Base-by-base conservation (phyloP, 2,113 vertebrate genomes). In the Turdus rufiventris region DNA sequence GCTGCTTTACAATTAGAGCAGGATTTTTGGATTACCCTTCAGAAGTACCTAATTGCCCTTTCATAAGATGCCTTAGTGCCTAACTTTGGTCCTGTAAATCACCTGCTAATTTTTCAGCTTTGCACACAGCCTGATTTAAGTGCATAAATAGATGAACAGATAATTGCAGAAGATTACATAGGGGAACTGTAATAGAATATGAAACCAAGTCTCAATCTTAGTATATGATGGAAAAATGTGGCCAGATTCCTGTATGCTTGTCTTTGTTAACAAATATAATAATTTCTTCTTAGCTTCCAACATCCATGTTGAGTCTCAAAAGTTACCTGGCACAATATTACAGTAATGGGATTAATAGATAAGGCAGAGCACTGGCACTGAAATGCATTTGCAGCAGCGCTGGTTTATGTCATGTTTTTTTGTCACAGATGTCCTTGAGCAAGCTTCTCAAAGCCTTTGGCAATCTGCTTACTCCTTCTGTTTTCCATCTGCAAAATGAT, bases 391-490 rank as follows among this genome's bases (percentile, higher is more conserved):
- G 66, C 66, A 91, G 70, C 77, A 91, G 81, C 61, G 28, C 29
- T 72, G 70, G 70, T 93, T 94, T 87, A 56, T 96, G 89, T 93
- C 85, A 72, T 72, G 57, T 56, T 91, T 96, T 96, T 89, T 94
- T 95, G 81, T 93, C 77, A 91, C 82, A 74, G 81, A 82, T 94
- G 91, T 93, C 84, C 68, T 87, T 89, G 61, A 96, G 43, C 68
- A 74, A 70, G 91, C 68, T 94, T 89, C 89, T 95, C 87, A 71
- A 92, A 92, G 96, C 80, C 61, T 89, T 84, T 96, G 96, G 89
- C 93, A 96, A 31, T 93, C 93, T 94, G 87, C 93, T 95, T 84
- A 34, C 70, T 93, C 84, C 88, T 94, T 91, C 95, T 96, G 91
- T 63, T 94, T 96, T 94, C 85, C 90, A 84, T 96, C 96, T 96